Conservation (phyloP, 2,113 vertebrate genomes). For the Turdus rufiventris region DNA sequence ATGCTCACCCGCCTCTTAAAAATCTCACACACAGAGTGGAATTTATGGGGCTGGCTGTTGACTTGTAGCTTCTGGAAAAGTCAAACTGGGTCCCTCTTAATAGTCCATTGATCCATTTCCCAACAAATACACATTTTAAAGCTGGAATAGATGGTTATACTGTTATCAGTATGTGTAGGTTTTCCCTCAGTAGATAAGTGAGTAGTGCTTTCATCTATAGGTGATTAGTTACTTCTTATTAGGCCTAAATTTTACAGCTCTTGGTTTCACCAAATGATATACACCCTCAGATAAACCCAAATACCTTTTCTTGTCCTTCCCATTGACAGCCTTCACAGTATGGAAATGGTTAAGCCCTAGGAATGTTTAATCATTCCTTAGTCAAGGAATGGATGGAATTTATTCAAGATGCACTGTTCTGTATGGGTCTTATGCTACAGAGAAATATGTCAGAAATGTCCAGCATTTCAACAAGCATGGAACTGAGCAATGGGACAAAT, state of each 20-base stretch:
- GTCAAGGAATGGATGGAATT: background rate
- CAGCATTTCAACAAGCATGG: background rate
- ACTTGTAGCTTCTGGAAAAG: background rate
- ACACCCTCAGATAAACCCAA: background rate
- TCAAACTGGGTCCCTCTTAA: background rate
- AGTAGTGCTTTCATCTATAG: background rate
- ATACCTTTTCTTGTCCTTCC: background rate
- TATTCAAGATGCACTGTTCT: background rate
- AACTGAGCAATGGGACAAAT: background rate
- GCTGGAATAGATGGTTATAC: background rate
- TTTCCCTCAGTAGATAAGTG: background rate
- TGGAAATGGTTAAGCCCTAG: background rate
- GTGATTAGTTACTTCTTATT: background rate
- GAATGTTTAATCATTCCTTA: background rate
- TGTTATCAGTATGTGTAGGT: background rate
- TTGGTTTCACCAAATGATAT: background rate
- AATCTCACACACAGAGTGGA: background rate
- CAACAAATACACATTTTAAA: background rate
- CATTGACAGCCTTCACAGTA: background rate
- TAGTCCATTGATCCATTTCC: background rate
- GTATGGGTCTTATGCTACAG: background rate
- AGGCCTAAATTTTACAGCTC: background rate
- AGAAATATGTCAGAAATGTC: background rate
- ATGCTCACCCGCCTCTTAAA: background rate
- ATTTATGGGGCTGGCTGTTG: background rate